A percentile compares a stretch with the other conserved stretches of the same genome.
phyloP scores from a whole-genome alignment of 1,140 invertebrate genomes.

The Diplogasteroides magnus region DNA sequence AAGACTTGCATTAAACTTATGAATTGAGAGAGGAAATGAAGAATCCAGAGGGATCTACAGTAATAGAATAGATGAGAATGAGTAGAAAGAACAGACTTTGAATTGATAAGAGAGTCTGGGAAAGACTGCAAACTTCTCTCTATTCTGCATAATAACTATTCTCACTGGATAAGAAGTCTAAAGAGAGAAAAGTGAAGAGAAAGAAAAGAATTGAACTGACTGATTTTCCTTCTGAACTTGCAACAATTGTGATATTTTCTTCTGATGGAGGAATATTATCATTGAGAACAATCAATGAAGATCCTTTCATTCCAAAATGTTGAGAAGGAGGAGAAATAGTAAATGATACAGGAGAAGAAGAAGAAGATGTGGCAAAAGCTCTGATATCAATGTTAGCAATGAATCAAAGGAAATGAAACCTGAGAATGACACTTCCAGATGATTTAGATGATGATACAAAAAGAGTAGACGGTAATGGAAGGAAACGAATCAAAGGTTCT shows the following conservation, averaged over 20 bases:
- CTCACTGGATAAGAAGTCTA: conserved; percentile 31
- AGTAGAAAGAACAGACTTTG: conserved; percentile 31
- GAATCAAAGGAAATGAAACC: not conserved
- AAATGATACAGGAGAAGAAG: not conserved
- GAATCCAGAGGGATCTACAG: conserved; percentile 8
- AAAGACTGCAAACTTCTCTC: conserved; percentile 52
- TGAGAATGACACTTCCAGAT: conserved; percentile 39
- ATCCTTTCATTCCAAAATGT: not conserved
- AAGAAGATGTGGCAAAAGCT: not conserved
- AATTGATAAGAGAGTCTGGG: conserved; percentile 46
- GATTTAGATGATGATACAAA: conserved; percentile 46
- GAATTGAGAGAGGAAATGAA: conserved; percentile 18
- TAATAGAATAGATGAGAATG: conserved; percentile 14
- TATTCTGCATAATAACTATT: conserved; percentile 44
- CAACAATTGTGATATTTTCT: not conserved
- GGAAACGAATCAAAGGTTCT: conserved; percentile 36
- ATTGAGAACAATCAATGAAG: not conserved
- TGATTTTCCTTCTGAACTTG: not conserved
- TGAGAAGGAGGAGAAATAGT: not conserved
- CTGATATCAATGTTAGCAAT: conserved; percentile 6
- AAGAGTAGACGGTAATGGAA: conserved; percentile 47
- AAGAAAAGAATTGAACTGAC: not conserved
- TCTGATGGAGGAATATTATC: not conserved
- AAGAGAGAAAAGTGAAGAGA: no score
- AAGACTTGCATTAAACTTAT: conserved; percentile 21